phyloP scores from a whole-genome alignment of 2,797 vertebrate genomes.

The Psittacula derbiana region DNA sequence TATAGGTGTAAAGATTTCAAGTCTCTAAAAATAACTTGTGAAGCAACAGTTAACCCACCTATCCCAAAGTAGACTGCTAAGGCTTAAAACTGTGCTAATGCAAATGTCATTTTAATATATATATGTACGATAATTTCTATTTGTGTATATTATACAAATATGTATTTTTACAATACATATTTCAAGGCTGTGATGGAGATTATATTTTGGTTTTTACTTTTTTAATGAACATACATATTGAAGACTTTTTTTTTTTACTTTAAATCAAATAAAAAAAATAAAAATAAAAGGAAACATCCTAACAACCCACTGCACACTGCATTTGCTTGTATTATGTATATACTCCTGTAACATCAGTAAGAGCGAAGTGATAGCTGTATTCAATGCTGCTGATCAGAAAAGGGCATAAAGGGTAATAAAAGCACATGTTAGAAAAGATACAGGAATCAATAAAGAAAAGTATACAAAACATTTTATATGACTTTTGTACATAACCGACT shows the following conservation, averaged over 20 bases:
- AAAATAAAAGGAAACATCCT: neutral
- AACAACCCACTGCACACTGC: neutral
- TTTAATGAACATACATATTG: neutral
- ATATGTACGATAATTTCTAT: neutral
- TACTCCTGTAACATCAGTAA: neutral
- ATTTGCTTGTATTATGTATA: neutral
- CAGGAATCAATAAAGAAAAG: conserved; percentile 13
- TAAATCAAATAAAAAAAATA: neutral
- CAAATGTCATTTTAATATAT: neutral
- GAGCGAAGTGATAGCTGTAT: neutral
- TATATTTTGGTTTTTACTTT: neutral
- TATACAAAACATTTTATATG: neutral
- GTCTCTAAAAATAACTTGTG: neutral
- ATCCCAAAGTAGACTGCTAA: neutral
- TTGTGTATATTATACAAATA: neutral
- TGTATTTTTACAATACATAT: neutral
- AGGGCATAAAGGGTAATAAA: conserved; percentile 13
- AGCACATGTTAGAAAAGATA: neutral
- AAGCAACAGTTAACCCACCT: neutral
- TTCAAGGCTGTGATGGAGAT: neutral
- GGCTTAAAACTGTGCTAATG: conserved; percentile 16
- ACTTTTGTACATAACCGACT: neutral
- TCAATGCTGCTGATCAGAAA: neutral
- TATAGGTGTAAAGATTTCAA: neutral
- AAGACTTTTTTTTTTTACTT: neutral